Evolutionary conservation across 2,888 invertebrate species (phyloP), one percentile per base, ranked within the genome.

Genomic region (Eurois occulta): DNA sequence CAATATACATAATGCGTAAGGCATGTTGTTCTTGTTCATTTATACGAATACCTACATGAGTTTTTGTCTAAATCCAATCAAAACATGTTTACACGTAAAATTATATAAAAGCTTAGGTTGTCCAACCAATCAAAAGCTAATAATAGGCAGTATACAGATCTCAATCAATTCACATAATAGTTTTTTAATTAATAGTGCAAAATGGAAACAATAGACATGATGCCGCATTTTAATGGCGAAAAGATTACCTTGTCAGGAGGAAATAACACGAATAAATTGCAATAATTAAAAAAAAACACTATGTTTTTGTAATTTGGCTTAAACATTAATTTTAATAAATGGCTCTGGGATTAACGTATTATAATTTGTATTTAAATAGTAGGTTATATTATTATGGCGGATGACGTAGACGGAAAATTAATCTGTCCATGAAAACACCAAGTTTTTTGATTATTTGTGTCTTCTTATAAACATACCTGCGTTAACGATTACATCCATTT

Each of bases 331-430:
- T 78, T 55, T 16, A 58, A 18, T 79, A 35, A 71, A 83, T 80
- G 48, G 32, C 46, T 74, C 60, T 79, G 24, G 41, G 76, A 84
- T 86, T 80, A 80, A 77, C 35, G 55, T 65, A 18, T 60, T 18
- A 60, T 32, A 70, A 79, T 68, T 75, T 43, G n/a, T 71, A 80
- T 80, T 79, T 77, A 73, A 75, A 67, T 67, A 66, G 7, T 55
- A 67, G 66, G 28, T 72, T 72, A 66, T 76, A 72, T 64, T 66
- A 81, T 66, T 64, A 72, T 35, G 21, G 58, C 8, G 64, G 24
- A 64, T 85, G 83, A 86, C 86, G 86, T 66, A 75, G 72, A 73
- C 79, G 73, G 77, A 85, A 83, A 78, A 76, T 58, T 38, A 69
- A 65, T 73, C 21, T 41, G 48, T 77, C 13, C 32, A 24, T 62